Conservation (phyloP, 2,113 vertebrate species). For the Pedionomus torquatus region DNA sequence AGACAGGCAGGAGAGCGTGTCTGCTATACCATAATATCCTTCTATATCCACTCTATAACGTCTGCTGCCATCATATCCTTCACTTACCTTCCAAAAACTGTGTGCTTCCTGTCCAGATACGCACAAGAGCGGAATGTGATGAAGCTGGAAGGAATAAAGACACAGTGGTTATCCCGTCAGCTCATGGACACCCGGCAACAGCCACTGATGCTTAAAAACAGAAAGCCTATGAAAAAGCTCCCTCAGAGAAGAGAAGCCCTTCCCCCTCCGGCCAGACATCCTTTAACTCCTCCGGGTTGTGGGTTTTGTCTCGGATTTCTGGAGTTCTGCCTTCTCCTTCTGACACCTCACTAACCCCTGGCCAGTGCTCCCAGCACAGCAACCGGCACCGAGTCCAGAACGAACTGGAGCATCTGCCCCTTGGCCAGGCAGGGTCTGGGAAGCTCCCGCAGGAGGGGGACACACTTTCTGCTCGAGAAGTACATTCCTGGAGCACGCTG, state of each 20-base stretch:
- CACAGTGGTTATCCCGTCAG: background rate
- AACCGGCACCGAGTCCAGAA: background rate
- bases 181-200: background rate
- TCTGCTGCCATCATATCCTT: background rate
- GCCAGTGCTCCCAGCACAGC: background rate
- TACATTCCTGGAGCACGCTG: rapidly evolving
- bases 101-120: constrained; percentile 94
- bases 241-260: background rate
- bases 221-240: background rate
- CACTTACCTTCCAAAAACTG: constrained; percentile 93
- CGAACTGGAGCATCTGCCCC: background rate
- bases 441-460: background rate
- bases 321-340: background rate
- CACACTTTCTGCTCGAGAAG: rapidly evolving
- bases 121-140: constrained; percentile 96
- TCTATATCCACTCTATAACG: too few relatives aligned
- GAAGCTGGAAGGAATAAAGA: constrained; percentile 78
- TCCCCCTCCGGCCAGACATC: background rate
- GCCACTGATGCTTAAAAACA: background rate
- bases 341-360: background rate
- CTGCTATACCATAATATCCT: background rate
- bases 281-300: background rate
- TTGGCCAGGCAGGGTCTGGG: background rate
- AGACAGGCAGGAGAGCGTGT: background rate
- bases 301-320: background rate